A percentile compares a stretch with the other conserved stretches of the same genome.
Conservation (phyloP, 2,797 vertebrate genomes). For the Typhlichthys eigenmanni region DNA sequence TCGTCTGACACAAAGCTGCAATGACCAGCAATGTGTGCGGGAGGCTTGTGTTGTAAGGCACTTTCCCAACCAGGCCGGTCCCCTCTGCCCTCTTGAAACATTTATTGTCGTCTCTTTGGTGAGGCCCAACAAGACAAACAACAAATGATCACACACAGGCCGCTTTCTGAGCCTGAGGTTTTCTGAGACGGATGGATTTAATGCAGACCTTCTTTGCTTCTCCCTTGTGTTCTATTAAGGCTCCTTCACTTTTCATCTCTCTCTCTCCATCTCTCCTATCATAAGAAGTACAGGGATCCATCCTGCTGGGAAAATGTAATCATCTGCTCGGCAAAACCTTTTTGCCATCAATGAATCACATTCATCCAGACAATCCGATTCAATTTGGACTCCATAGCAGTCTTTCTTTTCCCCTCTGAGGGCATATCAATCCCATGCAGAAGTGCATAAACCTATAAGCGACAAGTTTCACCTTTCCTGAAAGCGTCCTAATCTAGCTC, state of each 20-base stretch:
- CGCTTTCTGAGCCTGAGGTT: background rate
- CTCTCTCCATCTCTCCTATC: constrained; percentile 17
- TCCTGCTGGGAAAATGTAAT: constrained; percentile 27
- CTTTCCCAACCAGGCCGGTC: background rate
- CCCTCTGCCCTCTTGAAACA: constrained; percentile 9
- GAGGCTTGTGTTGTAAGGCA: background rate
- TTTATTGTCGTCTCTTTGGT: constrained; percentile 1
- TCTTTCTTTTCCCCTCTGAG: background rate
- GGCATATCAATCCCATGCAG: background rate
- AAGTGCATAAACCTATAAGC: background rate
- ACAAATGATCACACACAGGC: constrained; percentile 5
- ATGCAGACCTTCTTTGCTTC: constrained; percentile 24
- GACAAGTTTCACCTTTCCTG: background rate
- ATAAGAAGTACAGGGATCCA: constrained; percentile 23
- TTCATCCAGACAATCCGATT: constrained; percentile 15
- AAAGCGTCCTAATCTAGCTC: background rate
- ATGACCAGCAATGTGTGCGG: constrained; percentile 9
- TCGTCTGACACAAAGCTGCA: background rate
- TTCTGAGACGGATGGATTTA: constrained; percentile 11
- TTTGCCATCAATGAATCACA: constrained; percentile 10
- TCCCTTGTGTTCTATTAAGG: constrained; percentile 27
- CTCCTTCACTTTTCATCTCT: constrained; percentile 3
- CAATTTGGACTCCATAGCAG: background rate
- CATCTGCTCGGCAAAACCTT: constrained; percentile 24
- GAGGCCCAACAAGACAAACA: background rate